These are phyloP conservation scores for Drosophila teissieri DNA, from an alignment of 1,140 invertebrate species.

Conservation along the genomic window DNA sequence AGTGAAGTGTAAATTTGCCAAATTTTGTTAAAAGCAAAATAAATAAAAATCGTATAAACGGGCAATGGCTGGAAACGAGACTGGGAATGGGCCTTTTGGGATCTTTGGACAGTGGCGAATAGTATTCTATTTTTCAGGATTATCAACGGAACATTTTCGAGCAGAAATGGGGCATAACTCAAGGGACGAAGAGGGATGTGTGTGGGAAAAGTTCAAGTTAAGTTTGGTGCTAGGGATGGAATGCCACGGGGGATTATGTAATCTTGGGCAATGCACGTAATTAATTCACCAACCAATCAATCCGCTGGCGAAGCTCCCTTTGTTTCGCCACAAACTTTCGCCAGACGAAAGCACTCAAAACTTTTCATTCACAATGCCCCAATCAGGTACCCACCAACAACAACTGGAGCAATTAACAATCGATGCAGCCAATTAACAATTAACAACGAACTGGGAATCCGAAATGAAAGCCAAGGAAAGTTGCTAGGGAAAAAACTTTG, in stretches of 20 bases:
- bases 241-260: conserved; percentile 43
- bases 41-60: conserved; percentile 58
- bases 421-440: conserved; percentile 80
- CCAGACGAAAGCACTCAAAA: conserved; percentile 76
- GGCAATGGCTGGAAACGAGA: conserved; percentile 36
- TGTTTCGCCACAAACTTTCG: conserved; percentile 61
- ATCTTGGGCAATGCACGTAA: conserved; percentile 40
- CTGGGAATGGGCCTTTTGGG: conserved; percentile 20
- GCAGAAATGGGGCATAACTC: conserved; percentile 42
- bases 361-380: conserved; percentile 52
- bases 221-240: conserved; percentile 5
- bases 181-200: background rate
- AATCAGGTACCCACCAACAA: conserved; percentile 47
- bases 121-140: conserved; percentile 33
- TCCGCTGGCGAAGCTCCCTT: conserved; percentile 50
- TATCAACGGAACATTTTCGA: conserved; percentile 56
- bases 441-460: conserved; percentile 52
- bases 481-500: conserved; percentile 30
- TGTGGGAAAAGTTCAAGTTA: conserved; percentile 12
- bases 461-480: conserved; percentile 36
- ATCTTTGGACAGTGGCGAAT: conserved; percentile 16
- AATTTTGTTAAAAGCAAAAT: conserved; percentile 74
- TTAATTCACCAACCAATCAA: conserved; percentile 56
- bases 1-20: conserved; percentile 77
- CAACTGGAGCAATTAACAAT: conserved; percentile 69